Evolutionary conservation across 2,888 invertebrate genomes (phyloP).

Genomic region (Tenthredo scrophulariae): DNA sequence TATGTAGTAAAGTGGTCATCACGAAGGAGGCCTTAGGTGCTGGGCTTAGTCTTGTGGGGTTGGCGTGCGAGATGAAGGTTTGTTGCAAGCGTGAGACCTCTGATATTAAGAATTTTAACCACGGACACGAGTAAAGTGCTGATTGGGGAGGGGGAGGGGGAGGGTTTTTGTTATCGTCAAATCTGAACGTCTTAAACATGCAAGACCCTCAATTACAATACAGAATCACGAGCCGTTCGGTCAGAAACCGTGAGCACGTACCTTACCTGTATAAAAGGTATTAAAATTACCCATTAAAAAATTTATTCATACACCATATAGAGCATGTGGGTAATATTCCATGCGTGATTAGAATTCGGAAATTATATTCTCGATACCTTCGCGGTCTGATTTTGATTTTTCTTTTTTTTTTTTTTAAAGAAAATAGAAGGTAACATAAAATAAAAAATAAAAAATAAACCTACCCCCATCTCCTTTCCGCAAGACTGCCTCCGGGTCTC

Average conservation of each 20-base stretch:
- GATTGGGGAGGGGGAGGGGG: not conserved
- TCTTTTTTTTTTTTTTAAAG: not conserved
- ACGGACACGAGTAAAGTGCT: conserved; percentile 30
- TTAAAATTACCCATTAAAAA: not conserved
- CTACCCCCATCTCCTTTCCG: not conserved
- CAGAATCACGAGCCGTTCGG: not conserved
- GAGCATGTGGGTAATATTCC: not conserved
- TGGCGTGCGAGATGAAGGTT: conserved; percentile 40
- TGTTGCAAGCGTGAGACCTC: conserved; percentile 35
- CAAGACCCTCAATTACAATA: conserved; percentile 42
- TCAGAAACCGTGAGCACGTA: not conserved
- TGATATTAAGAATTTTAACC: conserved; percentile 37
- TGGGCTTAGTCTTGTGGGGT: not conserved
- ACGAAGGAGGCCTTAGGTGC: not conserved
- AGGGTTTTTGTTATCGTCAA: not conserved
- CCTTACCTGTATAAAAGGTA: not conserved
- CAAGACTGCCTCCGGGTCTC: not conserved
- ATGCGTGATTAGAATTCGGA: not conserved
- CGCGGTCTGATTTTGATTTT: not conserved
- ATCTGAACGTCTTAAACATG: conserved; percentile 50
- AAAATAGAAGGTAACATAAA: not conserved
- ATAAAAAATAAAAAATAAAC: not conserved
- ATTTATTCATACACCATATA: not conserved
- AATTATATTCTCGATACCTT: not conserved
- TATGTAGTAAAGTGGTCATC: conserved; percentile 43